Percentiles rank a stretch among this genome's conserved stretches.
Conservation (phyloP, 2,888 invertebrate genomes). For the Tanypteryx hageni region DNA sequence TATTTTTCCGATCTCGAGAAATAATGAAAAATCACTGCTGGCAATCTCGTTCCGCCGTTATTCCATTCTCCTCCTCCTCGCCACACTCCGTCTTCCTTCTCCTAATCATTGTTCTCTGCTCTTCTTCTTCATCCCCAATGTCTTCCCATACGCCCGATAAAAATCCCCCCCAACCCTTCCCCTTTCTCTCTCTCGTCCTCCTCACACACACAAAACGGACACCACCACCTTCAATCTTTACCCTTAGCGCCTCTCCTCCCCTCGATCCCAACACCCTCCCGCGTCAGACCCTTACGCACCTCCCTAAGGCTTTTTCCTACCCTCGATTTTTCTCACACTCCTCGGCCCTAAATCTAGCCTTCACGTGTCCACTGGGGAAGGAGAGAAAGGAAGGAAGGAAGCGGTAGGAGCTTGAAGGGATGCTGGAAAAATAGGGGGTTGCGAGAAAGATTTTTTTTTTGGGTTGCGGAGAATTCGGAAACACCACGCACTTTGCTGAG, state of each 20-base stretch:
- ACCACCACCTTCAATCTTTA: conserved; percentile 2
- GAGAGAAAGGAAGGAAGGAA: not conserved
- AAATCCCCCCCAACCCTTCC: not conserved
- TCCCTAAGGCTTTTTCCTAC: conserved; percentile 27
- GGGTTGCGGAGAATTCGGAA: not conserved
- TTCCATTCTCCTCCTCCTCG: no score
- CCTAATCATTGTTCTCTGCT: not conserved
- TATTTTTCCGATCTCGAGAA: not conserved
- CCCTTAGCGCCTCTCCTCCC: not conserved
- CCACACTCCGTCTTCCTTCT: not conserved
- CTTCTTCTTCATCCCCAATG: not conserved
- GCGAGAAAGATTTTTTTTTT: not conserved
- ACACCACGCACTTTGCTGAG: not conserved
- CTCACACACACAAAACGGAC: not conserved
- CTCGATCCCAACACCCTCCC: not conserved
- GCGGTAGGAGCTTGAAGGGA: not conserved
- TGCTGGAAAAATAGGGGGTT: not conserved
- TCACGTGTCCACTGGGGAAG: not conserved
- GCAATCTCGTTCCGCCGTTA: not conserved
- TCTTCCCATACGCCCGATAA: not conserved
- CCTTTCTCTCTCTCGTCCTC: not conserved
- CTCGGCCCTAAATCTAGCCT: not conserved
- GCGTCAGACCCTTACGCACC: conserved; percentile 15
- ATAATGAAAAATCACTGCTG: conserved; percentile 10
- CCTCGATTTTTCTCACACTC: conserved; percentile 37